These are phyloP conservation scores for Oppia nitens DNA, from an alignment of 1,140 invertebrate species.

Conservation along the genomic window DNA sequence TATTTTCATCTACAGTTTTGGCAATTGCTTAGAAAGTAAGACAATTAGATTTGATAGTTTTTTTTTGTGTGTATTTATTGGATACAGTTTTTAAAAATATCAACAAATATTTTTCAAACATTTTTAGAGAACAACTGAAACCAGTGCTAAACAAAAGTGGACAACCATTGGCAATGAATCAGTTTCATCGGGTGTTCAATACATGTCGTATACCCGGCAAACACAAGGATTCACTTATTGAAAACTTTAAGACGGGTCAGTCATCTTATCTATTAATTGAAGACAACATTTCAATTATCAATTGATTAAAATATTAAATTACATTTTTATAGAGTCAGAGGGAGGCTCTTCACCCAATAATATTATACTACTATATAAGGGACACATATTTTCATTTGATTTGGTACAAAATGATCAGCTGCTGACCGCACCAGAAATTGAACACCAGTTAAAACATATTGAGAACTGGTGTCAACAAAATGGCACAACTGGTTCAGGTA, in stretches of 20 bases:
- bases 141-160: slow-evolving; percentile 14
- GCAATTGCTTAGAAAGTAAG: slow-evolving; percentile 17
- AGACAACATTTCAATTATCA: too few species aligned
- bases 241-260: slow-evolving; percentile 22
- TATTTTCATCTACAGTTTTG: slow-evolving; percentile 27
- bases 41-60: too few species aligned
- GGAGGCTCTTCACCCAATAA: slow-evolving; percentile 24
- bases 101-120: neutral
- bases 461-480: slow-evolving; percentile 21
- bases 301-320: too few species aligned
- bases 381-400: slow-evolving; percentile 27
- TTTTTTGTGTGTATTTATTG: too few species aligned
- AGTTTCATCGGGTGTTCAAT: slow-evolving; percentile 28
- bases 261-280: too few species aligned
- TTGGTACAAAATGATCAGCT: slow-evolving; percentile 23
- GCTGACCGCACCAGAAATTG: slow-evolving; percentile 26
- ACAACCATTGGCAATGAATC: slow-evolving; percentile 28
- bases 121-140: neutral
- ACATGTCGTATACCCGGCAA: slow-evolving; percentile 27
- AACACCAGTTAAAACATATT: slow-evolving; percentile 24
- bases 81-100: too few species aligned
- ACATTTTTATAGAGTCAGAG: slow-evolving; percentile 23
- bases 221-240: slow-evolving; percentile 19
- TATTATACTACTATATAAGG: slow-evolving; percentile 25
- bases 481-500: slow-evolving; percentile 20